These are phyloP conservation scores for Chrysolina oricalcia DNA, from an alignment of 2,888 invertebrate species.

Conservation along the genomic window DNA sequence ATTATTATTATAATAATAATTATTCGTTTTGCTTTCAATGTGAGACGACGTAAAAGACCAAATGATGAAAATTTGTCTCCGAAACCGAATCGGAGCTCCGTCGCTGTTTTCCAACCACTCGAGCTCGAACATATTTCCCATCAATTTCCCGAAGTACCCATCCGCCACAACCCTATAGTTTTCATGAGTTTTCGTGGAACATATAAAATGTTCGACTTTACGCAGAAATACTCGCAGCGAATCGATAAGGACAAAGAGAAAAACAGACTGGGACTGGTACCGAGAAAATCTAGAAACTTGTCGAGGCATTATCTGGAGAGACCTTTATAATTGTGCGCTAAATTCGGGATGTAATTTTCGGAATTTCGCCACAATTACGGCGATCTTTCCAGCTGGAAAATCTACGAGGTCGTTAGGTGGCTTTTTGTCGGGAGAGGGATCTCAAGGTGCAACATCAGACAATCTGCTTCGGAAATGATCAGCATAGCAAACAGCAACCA, in stretches of 20 bases:
- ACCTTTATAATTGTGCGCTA: constrained; percentile 26
- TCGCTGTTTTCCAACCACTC: too few species aligned
- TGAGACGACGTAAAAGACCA: too few species aligned
- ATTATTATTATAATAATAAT: too few species aligned
- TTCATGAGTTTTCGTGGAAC: background rate
- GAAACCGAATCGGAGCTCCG: background rate
- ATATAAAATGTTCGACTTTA: background rate
- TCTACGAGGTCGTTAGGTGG: background rate
- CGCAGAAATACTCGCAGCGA: background rate
- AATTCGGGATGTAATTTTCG: constrained; percentile 32
- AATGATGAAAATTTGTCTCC: too few species aligned
- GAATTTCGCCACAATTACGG: constrained; percentile 25
- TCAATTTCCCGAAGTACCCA: background rate
- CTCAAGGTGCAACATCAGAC: background rate
- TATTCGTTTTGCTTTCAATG: too few species aligned
- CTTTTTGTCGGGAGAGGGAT: background rate
- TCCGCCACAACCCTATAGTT: background rate
- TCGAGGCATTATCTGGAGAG: constrained; percentile 4
- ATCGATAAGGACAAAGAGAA: constrained; percentile 14
- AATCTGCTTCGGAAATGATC: background rate
- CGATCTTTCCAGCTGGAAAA: constrained; percentile 25
- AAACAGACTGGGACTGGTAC: constrained; percentile 2
- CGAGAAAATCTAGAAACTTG: constrained; percentile 24
- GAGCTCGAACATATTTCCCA: background rate
- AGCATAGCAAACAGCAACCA: background rate